Conservation (phyloP, 2,113 vertebrate species). For the Nothocercus nigrocapillus region DNA sequence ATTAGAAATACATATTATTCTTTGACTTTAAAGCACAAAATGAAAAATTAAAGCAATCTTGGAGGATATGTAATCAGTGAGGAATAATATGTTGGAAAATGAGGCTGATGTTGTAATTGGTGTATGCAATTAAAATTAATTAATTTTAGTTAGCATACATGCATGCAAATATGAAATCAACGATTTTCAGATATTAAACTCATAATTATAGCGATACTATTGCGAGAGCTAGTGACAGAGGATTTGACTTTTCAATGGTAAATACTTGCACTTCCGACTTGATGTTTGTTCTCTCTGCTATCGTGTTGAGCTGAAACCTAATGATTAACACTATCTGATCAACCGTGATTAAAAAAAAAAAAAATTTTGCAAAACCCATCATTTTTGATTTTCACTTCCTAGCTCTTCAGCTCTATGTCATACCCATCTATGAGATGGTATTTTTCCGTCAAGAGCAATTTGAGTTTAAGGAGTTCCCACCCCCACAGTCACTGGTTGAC, state of each 20-base stretch:
- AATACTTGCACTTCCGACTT: constrained; percentile 11
- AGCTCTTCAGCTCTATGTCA: not conserved
- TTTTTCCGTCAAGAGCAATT: constrained; percentile 4
- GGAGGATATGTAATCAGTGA: constrained; percentile 79
- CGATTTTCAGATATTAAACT: constrained; percentile 79
- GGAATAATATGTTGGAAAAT: constrained; percentile 81
- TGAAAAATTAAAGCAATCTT: constrained; percentile 84
- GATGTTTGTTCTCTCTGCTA: not conserved
- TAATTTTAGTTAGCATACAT: constrained; percentile 82
- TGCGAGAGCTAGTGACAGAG: constrained; percentile 52
- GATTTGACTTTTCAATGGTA: constrained; percentile 44
- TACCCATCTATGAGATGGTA: not conserved
- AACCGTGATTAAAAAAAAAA: not conserved
- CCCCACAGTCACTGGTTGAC: not conserved
- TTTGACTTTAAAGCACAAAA: constrained; percentile 83
- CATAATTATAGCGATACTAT: constrained; percentile 75
- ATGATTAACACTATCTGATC: constrained; percentile 17
- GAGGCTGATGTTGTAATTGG: constrained; percentile 82
- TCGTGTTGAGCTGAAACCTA: not conserved
- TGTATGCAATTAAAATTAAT: constrained; percentile 84
- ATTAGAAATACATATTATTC: constrained; percentile 84
- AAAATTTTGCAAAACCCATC: not conserved
- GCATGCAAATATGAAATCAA: constrained; percentile 82
- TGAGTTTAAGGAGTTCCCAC: constrained; percentile 7
- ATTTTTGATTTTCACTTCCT: not conserved